Evolutionary conservation across 2,888 invertebrate genomes (phyloP), one percentile per base, ranked within the genome.

Genomic region (Cantharis flavilabris): DNA sequence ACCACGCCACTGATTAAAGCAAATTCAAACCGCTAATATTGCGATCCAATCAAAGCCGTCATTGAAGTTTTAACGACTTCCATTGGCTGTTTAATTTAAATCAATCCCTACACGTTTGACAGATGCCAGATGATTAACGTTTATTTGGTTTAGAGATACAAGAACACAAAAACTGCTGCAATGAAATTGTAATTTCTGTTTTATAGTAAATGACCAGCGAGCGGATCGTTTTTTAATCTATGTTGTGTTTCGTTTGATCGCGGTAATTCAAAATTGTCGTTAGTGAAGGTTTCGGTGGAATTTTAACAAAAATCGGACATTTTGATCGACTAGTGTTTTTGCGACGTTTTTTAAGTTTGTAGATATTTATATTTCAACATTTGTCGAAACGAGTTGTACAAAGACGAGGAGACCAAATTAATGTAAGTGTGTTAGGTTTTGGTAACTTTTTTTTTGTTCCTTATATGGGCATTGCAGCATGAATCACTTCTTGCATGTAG

Each of bases 31-130:
- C 49, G 63, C 9, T 11, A 26, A 26, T 7, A 14, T 49, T n/a
- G 7, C 4, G n/a, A 0, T 63, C 77, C 77, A 77, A 77, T 77
- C 63, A 67, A 20, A 70, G 20, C 16, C 5, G 30, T 1, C 14
- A 70, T 72, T 62, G 16, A 18, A 20, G 7, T 13, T 14, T 67
- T 20, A 33, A 9, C 7, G 18, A 33, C n/a, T 18, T 1, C 7
- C 71, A 82, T 83, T 83, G 82, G 83, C 65, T 23, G 72, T 69
- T 63, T 71, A 77, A 78, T 82, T 82, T 81, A 83, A 83, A 83
- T 83, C 82, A 82, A 83, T 83, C 81, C 75, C 62, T 70, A 76
- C 75, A 67, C 26, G 77, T 81, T 82, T 83, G 82, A 81, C 82
- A 81, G 80, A 78, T 82, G 81, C 70, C 74, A 75, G 75, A 69